Evolutionary conservation across 2,888 invertebrate genomes (phyloP).

Genomic region (Seira musarum): DNA sequence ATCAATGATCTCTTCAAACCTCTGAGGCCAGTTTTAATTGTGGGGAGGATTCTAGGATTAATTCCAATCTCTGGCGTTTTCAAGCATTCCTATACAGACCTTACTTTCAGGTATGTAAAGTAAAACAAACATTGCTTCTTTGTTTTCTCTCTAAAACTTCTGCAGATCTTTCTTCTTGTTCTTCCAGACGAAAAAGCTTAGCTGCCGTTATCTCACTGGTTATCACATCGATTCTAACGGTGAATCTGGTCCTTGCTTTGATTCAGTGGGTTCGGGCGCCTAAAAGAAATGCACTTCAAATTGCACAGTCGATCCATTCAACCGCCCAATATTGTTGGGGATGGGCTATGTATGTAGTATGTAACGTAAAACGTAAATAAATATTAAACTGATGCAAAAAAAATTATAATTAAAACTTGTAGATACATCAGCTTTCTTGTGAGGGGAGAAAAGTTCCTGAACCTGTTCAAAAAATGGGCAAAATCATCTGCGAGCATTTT

Average conservation of each 20-base stretch:
- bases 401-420: not conserved
- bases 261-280: slow-evolving; percentile 21
- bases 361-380: not conserved
- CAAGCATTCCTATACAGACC: not conserved
- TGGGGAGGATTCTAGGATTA: not conserved
- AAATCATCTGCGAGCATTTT: slow-evolving; percentile 10
- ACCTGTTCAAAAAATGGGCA: slow-evolving; percentile 28
- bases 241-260: slow-evolving; percentile 31
- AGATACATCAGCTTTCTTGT: slow-evolving; percentile 31
- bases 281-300: slow-evolving; percentile 34
- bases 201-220: slow-evolving; percentile 6
- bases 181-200: slow-evolving; percentile 53
- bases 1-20: not conserved
- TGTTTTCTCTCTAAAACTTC: not conserved
- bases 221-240: slow-evolving; percentile 21
- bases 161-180: slow-evolving; percentile 57
- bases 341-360: slow-evolving; percentile 27
- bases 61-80: not conserved
- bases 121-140: not conserved
- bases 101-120: not conserved
- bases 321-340: slow-evolving; percentile 41
- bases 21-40: not conserved
- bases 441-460: slow-evolving; percentile 11
- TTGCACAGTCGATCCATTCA: slow-evolving; percentile 35
- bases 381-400: not conserved